Evolutionary conservation across 2,797 vertebrate genomes (phyloP), one percentile per base, ranked within the genome.

Genomic region (Sebastes trivittatus): DNA sequence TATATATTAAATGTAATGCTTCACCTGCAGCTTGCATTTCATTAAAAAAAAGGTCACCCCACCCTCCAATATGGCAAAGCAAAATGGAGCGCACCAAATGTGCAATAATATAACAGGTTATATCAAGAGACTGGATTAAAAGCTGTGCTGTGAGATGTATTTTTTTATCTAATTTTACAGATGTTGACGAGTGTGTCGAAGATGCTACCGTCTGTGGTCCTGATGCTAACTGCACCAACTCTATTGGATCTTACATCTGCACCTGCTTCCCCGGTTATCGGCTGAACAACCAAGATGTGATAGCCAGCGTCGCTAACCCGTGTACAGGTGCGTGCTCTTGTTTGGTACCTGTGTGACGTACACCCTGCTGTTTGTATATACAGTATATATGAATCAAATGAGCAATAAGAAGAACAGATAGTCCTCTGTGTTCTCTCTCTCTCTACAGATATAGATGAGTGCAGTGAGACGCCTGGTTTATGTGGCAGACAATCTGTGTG

Each of bases 391-490:
- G 23, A 23, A 23, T 23, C 23, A 23, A 23, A 23, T 23, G 23
- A 23, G 23, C 23, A 23, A 23, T 23, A 23, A 23, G 23, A 23
- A 23, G 18, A 54, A n/a, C 9, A 54, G 8, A 11, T 52, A 52
- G 20, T 9, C 20, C 49, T 11, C 11, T 61, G n/a, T 59, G 5
- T 84, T 9, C 25, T 68, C 4, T 84, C 25, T 71, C 34, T 32
- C 52, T 78, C 46, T 54, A 25, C 80, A 95, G 94, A 95, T 54
- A 87, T 92, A 59, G 82, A 95, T 18, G 94, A 95, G 71, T 95
- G 94, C 75, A 62, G 1, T 3, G 80, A 90, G 78, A 88, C 55
- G 1, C 72, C 81, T 1, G 68, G 58, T 27, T 30, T 92, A 52
- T 95, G 94, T 84, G 94, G 93, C 5, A 2, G 1, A 10, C 11